A percentile compares a stretch with the other conserved stretches of the same genome.
phyloP scores from a whole-genome alignment of 1,140 invertebrate genomes.

The Micrasema longulum region DNA sequence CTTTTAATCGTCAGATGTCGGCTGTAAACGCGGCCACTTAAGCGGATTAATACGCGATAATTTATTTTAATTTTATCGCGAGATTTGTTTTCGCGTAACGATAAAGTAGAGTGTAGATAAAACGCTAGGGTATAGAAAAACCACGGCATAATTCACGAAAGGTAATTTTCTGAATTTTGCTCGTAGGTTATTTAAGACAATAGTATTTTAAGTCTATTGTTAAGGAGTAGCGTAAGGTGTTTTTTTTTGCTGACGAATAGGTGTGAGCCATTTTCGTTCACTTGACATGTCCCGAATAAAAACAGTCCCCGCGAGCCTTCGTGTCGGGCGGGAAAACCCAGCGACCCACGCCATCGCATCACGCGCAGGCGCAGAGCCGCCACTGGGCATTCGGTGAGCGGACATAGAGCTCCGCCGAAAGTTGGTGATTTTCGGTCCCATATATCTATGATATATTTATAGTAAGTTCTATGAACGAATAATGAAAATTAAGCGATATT shows the following conservation, averaged over 20 bases:
- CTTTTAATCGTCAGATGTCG: slow-evolving; percentile 49
- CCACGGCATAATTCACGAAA: slow-evolving; percentile 46
- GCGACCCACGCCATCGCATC: no score
- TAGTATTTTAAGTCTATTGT: slow-evolving; percentile 37
- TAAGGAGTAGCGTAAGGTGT: slow-evolving; percentile 40
- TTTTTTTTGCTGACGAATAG: slow-evolving; percentile 51
- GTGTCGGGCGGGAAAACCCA: slow-evolving; percentile 42
- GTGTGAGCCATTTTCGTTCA: slow-evolving; percentile 43
- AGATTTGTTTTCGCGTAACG: slow-evolving; percentile 24
- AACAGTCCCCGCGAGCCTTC: slow-evolving; percentile 36
- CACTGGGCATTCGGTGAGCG: not conserved
- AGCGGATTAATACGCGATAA: slow-evolving; percentile 43
- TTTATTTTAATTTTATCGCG: slow-evolving; percentile 48
- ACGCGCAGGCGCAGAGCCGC: slow-evolving; percentile 20
- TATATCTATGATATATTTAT: slow-evolving; percentile 97
- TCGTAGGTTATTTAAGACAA: slow-evolving; percentile 28
- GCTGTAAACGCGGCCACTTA: slow-evolving; percentile 21
- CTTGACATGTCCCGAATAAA: slow-evolving; percentile 39
- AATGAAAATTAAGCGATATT: slow-evolving; percentile 52
- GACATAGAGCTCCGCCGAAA: slow-evolving; percentile 60
- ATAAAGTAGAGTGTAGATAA: no score
- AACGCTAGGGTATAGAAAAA: slow-evolving; percentile 1
- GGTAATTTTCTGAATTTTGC: slow-evolving; percentile 52
- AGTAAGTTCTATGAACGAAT: slow-evolving; percentile 93
- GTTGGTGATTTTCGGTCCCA: slow-evolving; percentile 87